Percentiles rank a stretch among this genome's conserved stretches.
Evolutionary conservation across 2,888 invertebrate species (phyloP).

Genomic region (Helicoverpa assulta): DNA sequence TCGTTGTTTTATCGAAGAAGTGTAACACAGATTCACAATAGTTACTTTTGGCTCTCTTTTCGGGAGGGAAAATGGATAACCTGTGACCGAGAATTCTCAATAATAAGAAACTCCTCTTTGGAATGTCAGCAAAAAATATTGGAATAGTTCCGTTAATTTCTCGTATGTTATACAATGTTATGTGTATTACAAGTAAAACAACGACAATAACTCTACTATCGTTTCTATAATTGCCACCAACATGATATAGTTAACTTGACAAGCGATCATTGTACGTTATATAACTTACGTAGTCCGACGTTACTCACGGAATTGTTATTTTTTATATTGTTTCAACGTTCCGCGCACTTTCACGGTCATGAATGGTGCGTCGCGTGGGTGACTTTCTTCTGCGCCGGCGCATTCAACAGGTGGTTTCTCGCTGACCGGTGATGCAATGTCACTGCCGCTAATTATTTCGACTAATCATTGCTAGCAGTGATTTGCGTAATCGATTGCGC

Average conservation of each 20-base stretch:
- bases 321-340: conserved; percentile 78
- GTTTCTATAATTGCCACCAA: conserved; percentile 37
- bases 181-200: too few relatives aligned
- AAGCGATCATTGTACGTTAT: conserved; percentile 57
- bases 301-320: conserved; percentile 73
- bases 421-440: conserved; percentile 68
- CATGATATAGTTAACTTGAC: conserved; percentile 36
- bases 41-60: too few relatives aligned
- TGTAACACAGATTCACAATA: too few relatives aligned
- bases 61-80: too few relatives aligned
- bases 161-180: too few relatives aligned
- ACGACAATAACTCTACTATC: conserved; percentile 13
- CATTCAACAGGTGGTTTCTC: conserved; percentile 63
- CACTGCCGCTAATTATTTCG: conserved; percentile 61
- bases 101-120: too few relatives aligned
- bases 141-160: too few relatives aligned
- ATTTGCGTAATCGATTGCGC: conserved; percentile 59
- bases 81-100: too few relatives aligned
- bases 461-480: conserved; percentile 53
- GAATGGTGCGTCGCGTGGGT: conserved; percentile 68
- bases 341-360: conserved; percentile 85
- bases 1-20: too few relatives aligned
- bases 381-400: conserved; percentile 79
- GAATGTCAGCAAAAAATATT: too few relatives aligned
- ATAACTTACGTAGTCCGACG: conserved; percentile 61